These are phyloP conservation scores for Helostoma temminkii DNA, from an alignment of 2,797 vertebrate genomes.

Conservation along the genomic window DNA sequence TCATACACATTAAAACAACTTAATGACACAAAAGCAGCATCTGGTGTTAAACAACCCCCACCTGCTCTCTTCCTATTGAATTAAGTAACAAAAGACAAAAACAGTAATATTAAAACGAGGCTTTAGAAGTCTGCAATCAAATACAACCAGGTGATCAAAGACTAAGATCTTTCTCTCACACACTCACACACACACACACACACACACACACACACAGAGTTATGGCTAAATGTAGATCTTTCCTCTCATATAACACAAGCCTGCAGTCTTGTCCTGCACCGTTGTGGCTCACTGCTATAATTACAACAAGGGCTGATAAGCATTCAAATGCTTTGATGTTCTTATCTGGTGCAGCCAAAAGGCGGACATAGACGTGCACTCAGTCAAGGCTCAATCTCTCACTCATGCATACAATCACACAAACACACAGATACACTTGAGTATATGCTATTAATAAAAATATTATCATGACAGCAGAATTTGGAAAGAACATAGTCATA, in stretches of 20 bases:
- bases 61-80: conserved; percentile 66
- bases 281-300: conserved; percentile 64
- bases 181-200: conserved; percentile 8
- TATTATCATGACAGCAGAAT: background rate
- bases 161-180: conserved; percentile 17
- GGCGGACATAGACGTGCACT: conserved; percentile 35
- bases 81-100: conserved; percentile 50
- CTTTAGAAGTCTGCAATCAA: conserved; percentile 53
- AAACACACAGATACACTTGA: conserved; percentile 4
- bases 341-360: conserved; percentile 61
- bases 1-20: conserved; percentile 36
- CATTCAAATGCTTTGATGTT: conserved; percentile 65
- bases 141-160: conserved; percentile 66
- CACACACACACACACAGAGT: conserved; percentile 16
- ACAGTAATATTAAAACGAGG: conserved; percentile 37
- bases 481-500: background rate
- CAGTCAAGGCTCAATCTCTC: conserved; percentile 13
- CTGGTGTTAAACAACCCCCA: conserved; percentile 50
- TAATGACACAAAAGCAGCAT: conserved; percentile 56
- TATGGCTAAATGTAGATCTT: conserved; percentile 31
- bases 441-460: background rate
- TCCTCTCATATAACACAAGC: conserved; percentile 48
- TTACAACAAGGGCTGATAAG: conserved; percentile 68
- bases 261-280: conserved; percentile 39
- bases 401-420: background rate